Conservation (phyloP, 2,797 vertebrate species). For the Trichosurus vulpecula region DNA sequence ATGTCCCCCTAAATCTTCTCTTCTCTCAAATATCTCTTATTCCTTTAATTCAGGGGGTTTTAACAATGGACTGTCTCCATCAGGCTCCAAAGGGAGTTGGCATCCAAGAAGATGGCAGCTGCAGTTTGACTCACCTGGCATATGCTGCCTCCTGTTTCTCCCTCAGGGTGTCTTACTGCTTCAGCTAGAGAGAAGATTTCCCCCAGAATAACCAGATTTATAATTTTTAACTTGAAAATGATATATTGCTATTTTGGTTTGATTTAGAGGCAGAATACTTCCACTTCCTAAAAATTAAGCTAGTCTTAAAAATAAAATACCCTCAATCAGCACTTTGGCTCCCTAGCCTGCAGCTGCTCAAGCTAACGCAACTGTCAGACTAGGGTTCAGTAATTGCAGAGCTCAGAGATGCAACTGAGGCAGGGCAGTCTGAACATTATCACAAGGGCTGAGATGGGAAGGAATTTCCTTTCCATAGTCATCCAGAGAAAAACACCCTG, state of each 20-base stretch:
- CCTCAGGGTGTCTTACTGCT: neutral
- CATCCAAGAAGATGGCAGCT: neutral
- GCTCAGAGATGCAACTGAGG: neutral
- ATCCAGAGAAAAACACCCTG: neutral
- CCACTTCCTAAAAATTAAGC: slow-evolving; percentile 8
- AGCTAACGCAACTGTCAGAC: neutral
- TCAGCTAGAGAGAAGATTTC: neutral
- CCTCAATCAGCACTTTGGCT: neutral
- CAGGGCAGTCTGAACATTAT: neutral
- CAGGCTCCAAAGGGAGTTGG: neutral
- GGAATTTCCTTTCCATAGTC: neutral
- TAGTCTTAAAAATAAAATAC: neutral
- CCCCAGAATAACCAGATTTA: slow-evolving; percentile 7
- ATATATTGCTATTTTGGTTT: slow-evolving; percentile 2
- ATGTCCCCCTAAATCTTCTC: neutral
- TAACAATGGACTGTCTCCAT: neutral
- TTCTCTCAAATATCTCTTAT: neutral
- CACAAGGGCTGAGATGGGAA: neutral
- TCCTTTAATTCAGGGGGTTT: neutral
- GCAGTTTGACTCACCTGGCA: neutral
- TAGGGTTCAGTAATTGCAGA: neutral
- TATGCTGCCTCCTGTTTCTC: neutral
- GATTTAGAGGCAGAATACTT: slow-evolving; percentile 1
- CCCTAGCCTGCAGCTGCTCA: neutral
- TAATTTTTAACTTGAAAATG: slow-evolving; percentile 10